Percentiles rank a stretch among this genome's conserved stretches.
phyloP scores from a whole-genome alignment of 2,113 vertebrate genomes.

The Oxyruncus cristatus region DNA sequence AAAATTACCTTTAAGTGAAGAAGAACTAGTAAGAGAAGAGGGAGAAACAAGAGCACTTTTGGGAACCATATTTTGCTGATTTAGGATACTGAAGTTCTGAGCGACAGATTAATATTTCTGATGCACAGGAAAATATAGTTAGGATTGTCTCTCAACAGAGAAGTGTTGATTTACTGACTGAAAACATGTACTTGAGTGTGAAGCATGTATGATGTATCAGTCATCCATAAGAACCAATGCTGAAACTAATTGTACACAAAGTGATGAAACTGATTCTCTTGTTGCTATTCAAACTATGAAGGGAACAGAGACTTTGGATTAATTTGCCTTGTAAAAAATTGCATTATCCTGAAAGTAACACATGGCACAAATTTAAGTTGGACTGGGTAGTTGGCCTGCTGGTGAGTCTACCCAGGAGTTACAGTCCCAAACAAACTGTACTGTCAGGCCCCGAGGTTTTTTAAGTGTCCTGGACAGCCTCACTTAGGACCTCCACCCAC shows the following conservation, averaged over 20 bases:
- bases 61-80: background rate
- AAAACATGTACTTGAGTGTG: background rate
- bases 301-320: background rate
- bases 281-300: background rate
- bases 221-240: background rate
- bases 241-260: background rate
- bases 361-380: background rate
- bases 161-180: background rate
- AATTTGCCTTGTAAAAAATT: background rate
- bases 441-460: background rate
- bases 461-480: background rate
- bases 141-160: background rate
- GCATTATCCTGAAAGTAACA: background rate
- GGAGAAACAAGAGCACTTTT: background rate
- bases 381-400: background rate
- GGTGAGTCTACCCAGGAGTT: background rate
- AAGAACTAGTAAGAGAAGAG: background rate
- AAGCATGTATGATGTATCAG: background rate
- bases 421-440: too few species aligned
- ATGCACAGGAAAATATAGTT: background rate
- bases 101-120: background rate
- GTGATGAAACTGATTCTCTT: background rate
- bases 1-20: background rate
- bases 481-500: background rate
- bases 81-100: background rate